These are phyloP conservation scores for Chrysoperla carnea DNA, from an alignment of 1,140 invertebrate species.

Conservation along the genomic window DNA sequence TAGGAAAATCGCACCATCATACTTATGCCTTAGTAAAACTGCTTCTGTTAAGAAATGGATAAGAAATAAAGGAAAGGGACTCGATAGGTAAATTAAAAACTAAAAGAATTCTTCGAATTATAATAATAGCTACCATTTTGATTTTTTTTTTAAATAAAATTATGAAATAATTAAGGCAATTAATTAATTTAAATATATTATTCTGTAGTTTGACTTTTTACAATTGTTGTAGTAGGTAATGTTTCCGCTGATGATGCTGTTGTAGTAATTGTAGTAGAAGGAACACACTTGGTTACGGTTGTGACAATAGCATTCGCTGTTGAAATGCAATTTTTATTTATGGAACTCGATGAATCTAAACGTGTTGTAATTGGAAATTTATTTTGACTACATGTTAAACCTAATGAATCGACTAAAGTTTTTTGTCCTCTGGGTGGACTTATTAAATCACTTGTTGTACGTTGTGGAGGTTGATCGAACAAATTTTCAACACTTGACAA, in stretches of 20 bases:
- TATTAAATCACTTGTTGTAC: constrained; percentile 1
- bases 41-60: too few relatives aligned
- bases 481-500: constrained; percentile 6
- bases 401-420: constrained; percentile 16
- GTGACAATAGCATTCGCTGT: too few relatives aligned
- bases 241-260: not conserved
- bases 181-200: not conserved
- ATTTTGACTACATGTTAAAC: constrained; percentile 19
- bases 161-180: not conserved
- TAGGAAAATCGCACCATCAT: too few relatives aligned
- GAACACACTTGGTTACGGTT: too few relatives aligned
- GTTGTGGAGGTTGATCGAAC: not conserved
- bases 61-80: too few relatives aligned
- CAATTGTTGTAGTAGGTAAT: not conserved
- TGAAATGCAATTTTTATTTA: not conserved
- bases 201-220: not conserved
- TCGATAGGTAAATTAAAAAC: too few relatives aligned
- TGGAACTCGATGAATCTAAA: not conserved
- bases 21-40: too few relatives aligned
- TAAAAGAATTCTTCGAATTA: too few relatives aligned
- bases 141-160: constrained; percentile 1
- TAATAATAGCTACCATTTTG: constrained; percentile 23
- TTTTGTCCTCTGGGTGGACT: constrained; percentile 7
- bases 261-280: not conserved
- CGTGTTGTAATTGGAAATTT: constrained; percentile 18